Evolutionary conservation across 2,888 invertebrate species (phyloP), one percentile per base, ranked within the genome.

Genomic region (Chironomus riparius): DNA sequence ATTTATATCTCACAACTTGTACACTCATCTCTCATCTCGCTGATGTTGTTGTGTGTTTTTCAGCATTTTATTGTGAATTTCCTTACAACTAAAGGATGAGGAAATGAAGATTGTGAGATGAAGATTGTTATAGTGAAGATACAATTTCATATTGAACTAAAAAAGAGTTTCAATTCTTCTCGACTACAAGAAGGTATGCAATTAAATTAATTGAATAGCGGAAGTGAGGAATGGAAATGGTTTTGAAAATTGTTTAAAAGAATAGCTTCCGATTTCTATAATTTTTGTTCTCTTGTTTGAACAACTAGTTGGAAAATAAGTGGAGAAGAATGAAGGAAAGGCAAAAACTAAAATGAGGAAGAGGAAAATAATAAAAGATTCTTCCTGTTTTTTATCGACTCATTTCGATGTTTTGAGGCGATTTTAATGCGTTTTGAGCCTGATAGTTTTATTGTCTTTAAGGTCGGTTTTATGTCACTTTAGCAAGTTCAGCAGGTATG

Each of bases 121-220:
- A 5, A 50, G 18, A 62, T 62, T 62, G 12, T 22, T 62, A 50
- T 15, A 56, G 56, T n/a, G 12, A 13, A 65, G 65, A 24, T 65
- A 65, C 65, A 65, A 24, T 65, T 65, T 65, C 56, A 56, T 18
- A 56, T 38, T 38, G 38, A 38, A 10, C 7, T 10, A 38, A 10
- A 38, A 7, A 38, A 38, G 4, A 38, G 10, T 38, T 38, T 38
- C 38, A 2, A 56, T 15, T 56, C 56, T n/a, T 56, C 56, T 65
- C 21, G 65, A 15, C 15, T n/a, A 15, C 56, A 18, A n/a, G 4
- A 24, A 65, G 21, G 65, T 65, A 68, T 72, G 61, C 72, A 72
- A 72, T 72, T 72, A 72, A 71, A 21, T 72, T 61, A 61, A 72
- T 72, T 72, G 72, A 72, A 72, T 15, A 62, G 38, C 72, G 72